Evolutionary conservation across 2,888 invertebrate species (phyloP), one percentile per base, ranked within the genome.

Genomic region (Melipona beecheii): DNA sequence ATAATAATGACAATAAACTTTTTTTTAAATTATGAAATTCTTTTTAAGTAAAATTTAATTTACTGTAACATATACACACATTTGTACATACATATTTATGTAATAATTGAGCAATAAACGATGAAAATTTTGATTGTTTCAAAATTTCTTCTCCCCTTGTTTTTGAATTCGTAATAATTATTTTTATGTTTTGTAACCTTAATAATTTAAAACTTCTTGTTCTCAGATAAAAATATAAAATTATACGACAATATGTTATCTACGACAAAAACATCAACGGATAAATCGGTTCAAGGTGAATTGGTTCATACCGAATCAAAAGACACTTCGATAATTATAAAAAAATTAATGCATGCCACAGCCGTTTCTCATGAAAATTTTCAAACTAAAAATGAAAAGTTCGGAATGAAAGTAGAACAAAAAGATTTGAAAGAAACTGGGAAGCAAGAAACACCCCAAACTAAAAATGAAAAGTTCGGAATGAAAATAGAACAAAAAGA

Each of bases 271-370:
- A 6, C 58, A 21, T 1, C 66, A 15, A 11, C 24, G 11, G 64
- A 82, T 71, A 84, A 69, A 31, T 52, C 72, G 24, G 9, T 58
- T 43, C 60, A 65, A 56, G 43, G 36, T 4, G 78, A 83, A 54
- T 43, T 43, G 43, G 50, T 68, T 4, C 56, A 36, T 31, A 50
- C 56, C 5, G 70, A 66, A 17, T 11, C 66, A 19, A 71, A 75
- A 21, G 49, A 36, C 11, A 9, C 49, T 27, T 17, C 68, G 0
- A 17, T 24, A 11, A n/a, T 19, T 43, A 31, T 49, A 15, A 71
- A 70, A 19, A 69, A 76, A 52, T 36, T 65, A 2, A 50, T 56
- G 9, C 66, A 56, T 27, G 15, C 15, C 5, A 9, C 50, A 19
- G 2, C 11, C 5, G 11, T 17, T 3, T 15, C 65, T 15, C 27